phyloP scores from a whole-genome alignment of 2,113 vertebrate species.

The Ornithorhynchus anatinus region DNA sequence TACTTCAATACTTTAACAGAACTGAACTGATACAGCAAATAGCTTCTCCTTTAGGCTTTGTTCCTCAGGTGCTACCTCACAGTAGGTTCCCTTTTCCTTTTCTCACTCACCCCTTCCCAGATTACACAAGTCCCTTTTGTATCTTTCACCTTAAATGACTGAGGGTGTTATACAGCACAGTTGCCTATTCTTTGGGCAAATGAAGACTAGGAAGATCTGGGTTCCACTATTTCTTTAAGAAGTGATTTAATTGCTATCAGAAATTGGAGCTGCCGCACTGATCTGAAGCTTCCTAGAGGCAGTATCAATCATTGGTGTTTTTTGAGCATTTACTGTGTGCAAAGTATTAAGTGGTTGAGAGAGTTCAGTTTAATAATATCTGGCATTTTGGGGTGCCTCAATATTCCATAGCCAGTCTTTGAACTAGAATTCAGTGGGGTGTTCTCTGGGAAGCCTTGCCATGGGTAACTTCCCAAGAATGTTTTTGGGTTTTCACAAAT shows the following conservation, averaged over 20 bases:
- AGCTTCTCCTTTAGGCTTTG: slow-evolving; percentile 19
- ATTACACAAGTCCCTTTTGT: slow-evolving; percentile 28
- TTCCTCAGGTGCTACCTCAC: slow-evolving; percentile 31
- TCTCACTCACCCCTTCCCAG: slow-evolving; percentile 1
- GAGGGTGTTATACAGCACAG: background rate
- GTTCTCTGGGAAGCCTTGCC: slow-evolving; percentile 8
- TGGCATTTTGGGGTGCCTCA: no score
- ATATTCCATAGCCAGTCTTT: no score
- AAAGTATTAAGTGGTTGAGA: background rate
- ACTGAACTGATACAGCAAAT: slow-evolving; percentile 21
- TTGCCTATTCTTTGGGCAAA: background rate
- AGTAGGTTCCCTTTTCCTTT: slow-evolving; percentile 2
- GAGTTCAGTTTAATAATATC: no score
- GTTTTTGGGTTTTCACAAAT: slow-evolving; percentile 6
- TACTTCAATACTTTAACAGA: slow-evolving; percentile 47
- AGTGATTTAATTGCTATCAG: slow-evolving; percentile 28
- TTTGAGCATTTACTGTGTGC: background rate
- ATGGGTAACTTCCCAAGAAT: background rate
- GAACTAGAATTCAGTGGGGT: no score
- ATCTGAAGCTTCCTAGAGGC: slow-evolving; percentile 13
- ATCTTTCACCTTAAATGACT: background rate
- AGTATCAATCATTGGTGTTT: background rate
- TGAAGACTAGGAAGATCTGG: background rate
- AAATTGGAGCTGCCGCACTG: slow-evolving; percentile 25
- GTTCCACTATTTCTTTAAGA: slow-evolving; percentile 25